These are phyloP conservation scores for Xylocopa sonorina DNA, from an alignment of 1,140 invertebrate genomes.

Conservation along the genomic window DNA sequence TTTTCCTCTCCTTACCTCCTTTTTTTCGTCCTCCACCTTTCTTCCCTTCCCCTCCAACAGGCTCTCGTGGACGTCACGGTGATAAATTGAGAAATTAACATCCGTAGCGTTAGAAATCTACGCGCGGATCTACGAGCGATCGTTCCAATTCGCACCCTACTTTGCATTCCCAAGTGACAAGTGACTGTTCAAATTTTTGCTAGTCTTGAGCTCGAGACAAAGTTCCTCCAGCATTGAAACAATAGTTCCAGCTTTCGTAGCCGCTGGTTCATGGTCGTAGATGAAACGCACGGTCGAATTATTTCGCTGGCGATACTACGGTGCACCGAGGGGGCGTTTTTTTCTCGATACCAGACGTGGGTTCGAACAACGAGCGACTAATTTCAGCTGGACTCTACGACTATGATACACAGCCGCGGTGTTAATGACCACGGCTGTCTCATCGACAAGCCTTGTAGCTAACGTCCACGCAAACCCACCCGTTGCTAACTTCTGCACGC, in stretches of 20 bases:
- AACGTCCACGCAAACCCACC: conserved; percentile 6
- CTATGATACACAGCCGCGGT: not conserved
- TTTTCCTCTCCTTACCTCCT: not conserved
- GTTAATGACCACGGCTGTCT: conserved; percentile 20
- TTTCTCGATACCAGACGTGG: not conserved
- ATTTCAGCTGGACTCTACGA: not conserved
- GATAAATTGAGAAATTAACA: not conserved
- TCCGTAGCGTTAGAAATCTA: too few species aligned
- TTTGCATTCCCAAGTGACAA: too few species aligned
- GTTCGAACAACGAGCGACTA: not conserved
- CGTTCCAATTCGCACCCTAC: too few species aligned
- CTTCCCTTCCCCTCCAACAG: too few species aligned
- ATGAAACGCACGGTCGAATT: not conserved
- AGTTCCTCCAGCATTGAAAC: not conserved
- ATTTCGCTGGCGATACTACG: not conserved
- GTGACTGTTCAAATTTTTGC: too few species aligned
- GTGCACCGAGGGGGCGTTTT: not conserved
- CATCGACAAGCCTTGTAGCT: not conserved
- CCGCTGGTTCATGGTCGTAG: not conserved
- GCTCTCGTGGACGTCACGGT: not conserved
- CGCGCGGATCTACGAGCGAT: too few species aligned
- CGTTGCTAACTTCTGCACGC: conserved; percentile 40
- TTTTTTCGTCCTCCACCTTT: not conserved
- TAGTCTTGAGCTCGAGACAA: not conserved
- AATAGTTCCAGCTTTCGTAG: not conserved